Evolutionary conservation across 2,797 vertebrate species (phyloP).

Genomic region (Danio jaintianensis): DNA sequence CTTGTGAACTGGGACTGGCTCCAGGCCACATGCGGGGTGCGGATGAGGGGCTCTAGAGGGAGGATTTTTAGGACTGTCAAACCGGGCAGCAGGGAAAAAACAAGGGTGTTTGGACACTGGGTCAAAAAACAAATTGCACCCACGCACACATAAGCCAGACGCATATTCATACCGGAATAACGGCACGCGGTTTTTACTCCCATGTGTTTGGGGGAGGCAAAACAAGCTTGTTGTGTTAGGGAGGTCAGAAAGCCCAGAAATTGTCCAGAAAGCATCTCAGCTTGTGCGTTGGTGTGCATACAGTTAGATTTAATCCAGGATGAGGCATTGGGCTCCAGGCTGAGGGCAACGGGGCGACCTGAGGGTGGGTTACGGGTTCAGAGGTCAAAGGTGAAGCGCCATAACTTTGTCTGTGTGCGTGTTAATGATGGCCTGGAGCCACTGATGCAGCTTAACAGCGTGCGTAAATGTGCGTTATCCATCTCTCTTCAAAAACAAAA

Average conservation of each 20-base stretch:
- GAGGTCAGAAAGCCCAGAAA: conserved; percentile 37
- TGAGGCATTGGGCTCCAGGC: conserved; percentile 43
- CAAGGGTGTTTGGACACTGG: conserved; percentile 61
- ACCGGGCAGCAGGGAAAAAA: conserved; percentile 63
- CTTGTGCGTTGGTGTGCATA: conserved; percentile 22
- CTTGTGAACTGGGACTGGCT: conserved; percentile 32
- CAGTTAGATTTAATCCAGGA: conserved; percentile 54
- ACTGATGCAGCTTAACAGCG: conserved; percentile 15
- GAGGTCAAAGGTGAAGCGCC: conserved; percentile 54
- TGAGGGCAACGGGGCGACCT: conserved; percentile 49
- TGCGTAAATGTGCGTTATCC: conserved; percentile 26
- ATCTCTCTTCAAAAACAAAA: conserved; percentile 39
- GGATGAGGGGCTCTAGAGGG: conserved; percentile 2
- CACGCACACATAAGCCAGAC: background rate
- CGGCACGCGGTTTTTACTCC: background rate
- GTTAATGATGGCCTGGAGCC: conserved; percentile 58
- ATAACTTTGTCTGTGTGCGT: conserved; percentile 55
- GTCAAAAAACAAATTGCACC: conserved; percentile 40
- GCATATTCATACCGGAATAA: conserved; percentile 3
- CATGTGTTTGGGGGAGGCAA: conserved; percentile 36
- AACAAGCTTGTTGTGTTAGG: conserved; percentile 23
- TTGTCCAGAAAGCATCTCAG: conserved; percentile 27
- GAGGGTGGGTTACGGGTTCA: conserved; percentile 55
- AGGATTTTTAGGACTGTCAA: conserved; percentile 67
- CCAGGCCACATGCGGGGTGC: conserved; percentile 28